Percentiles rank a stretch among this genome's conserved stretches.
Conservation (phyloP, 2,797 vertebrate species). For the Graptemys geographica region DNA sequence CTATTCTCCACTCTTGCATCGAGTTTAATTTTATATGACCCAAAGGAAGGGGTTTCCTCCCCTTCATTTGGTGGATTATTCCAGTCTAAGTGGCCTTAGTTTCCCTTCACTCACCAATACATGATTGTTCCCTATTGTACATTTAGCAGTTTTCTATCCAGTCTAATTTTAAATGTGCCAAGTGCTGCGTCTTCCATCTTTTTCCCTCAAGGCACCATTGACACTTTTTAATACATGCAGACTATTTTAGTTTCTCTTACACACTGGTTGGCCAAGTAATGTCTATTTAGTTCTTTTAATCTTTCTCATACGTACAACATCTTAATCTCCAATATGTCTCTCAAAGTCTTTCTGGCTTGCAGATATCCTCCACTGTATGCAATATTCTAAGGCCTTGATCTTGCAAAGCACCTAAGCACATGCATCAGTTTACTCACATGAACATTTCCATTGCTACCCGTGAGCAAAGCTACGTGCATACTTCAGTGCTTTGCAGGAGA, state of each 20-base stretch:
- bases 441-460: accelerated
- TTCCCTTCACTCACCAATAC: constrained; percentile 36
- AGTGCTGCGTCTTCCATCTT: constrained; percentile 39
- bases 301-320: neutral
- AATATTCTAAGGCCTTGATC: neutral
- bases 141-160: neutral
- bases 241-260: constrained; percentile 35
- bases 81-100: constrained; percentile 18
- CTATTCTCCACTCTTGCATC: neutral
- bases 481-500: neutral
- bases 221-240: constrained; percentile 48
- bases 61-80: constrained; percentile 19
- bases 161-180: too few relatives aligned
- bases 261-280: constrained; percentile 31
- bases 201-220: constrained; percentile 47
- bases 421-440: neutral
- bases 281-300: constrained; percentile 52
- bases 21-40: constrained; percentile 1
- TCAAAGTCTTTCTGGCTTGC: neutral
- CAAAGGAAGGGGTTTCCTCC: neutral
- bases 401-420: neutral
- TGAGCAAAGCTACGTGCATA: neutral
- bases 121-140: neutral
- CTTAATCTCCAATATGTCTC: constrained; percentile 22
- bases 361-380: neutral